Conservation (phyloP, 2,888 invertebrate species). For the Portevinia maculata region DNA sequence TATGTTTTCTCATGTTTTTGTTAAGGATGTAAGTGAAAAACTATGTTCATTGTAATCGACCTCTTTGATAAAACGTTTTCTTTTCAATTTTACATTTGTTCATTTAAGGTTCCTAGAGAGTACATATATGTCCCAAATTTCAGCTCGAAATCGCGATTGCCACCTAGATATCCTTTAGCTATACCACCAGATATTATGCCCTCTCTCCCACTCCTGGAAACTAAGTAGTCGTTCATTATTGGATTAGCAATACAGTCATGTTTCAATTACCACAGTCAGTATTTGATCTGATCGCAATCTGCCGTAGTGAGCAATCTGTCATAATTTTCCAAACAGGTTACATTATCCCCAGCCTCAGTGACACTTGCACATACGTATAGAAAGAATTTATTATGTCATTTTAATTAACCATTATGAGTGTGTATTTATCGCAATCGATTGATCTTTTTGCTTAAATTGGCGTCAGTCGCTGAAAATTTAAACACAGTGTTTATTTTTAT, state of each 20-base stretch:
- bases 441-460: constrained; percentile 29
- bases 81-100: too few relatives aligned
- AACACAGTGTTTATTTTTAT: constrained; percentile 6
- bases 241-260: neutral
- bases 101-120: too few relatives aligned
- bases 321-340: constrained; percentile 47
- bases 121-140: too few relatives aligned
- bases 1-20: too few relatives aligned
- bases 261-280: constrained; percentile 13
- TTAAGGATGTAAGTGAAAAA: too few relatives aligned
- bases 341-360: constrained; percentile 28
- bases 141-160: too few relatives aligned
- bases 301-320: constrained; percentile 45
- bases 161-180: too few relatives aligned
- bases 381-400: constrained; percentile 64
- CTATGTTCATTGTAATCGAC: too few relatives aligned
- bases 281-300: constrained; percentile 3
- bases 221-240: neutral
- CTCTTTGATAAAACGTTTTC: too few relatives aligned
- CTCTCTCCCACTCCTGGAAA: too few relatives aligned
- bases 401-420: constrained; percentile 57
- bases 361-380: constrained; percentile 30
- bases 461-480: constrained; percentile 40
- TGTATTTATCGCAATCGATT: constrained; percentile 54
- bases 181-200: too few relatives aligned